A percentile compares a stretch with the other conserved stretches of the same genome.
These are phyloP conservation scores for Myripristis murdjan DNA, from an alignment of 2,797 vertebrate species.

Conservation along the genomic window DNA sequence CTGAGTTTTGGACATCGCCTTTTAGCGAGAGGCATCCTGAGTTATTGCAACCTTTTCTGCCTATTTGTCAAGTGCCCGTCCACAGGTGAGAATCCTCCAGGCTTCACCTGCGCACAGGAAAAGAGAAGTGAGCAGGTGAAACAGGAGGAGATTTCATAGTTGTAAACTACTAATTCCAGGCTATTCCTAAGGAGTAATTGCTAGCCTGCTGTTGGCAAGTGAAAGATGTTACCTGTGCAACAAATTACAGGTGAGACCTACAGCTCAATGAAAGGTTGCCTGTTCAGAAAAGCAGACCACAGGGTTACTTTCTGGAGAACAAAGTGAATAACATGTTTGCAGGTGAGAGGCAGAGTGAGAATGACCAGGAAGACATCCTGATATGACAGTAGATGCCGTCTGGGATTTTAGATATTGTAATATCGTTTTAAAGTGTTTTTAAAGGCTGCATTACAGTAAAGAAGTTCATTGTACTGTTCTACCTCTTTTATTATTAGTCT, in stretches of 20 bases:
- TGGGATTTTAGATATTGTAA: too few species aligned
- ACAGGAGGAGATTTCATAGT: neutral
- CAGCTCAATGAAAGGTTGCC: slow-evolving; percentile 49
- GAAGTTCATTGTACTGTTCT: too few species aligned
- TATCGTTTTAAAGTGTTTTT: too few species aligned
- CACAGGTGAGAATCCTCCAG: neutral
- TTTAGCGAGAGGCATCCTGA: neutral
- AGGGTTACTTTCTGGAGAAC: neutral
- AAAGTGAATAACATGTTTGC: slow-evolving; percentile 25
- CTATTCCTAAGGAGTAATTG: neutral
- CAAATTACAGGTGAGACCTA: slow-evolving; percentile 50
- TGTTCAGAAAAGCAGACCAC: slow-evolving; percentile 21
- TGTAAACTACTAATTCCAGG: slow-evolving; percentile 14
- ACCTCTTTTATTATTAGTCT: too few species aligned
- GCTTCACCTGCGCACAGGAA: slow-evolving; percentile 8
- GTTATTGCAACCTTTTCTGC: neutral
- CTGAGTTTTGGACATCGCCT: neutral
- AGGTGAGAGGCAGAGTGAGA: slow-evolving; percentile 26
- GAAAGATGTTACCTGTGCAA: slow-evolving; percentile 16
- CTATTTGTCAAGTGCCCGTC: too few species aligned
- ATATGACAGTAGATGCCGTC: too few species aligned
- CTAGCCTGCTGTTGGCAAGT: neutral
- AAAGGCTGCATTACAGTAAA: too few species aligned
- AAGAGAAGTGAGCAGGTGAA: slow-evolving; percentile 34
- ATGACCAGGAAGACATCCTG: neutral